phyloP scores from a whole-genome alignment of 2,888 invertebrate genomes.

The Cremastobaeus sp. region DNA sequence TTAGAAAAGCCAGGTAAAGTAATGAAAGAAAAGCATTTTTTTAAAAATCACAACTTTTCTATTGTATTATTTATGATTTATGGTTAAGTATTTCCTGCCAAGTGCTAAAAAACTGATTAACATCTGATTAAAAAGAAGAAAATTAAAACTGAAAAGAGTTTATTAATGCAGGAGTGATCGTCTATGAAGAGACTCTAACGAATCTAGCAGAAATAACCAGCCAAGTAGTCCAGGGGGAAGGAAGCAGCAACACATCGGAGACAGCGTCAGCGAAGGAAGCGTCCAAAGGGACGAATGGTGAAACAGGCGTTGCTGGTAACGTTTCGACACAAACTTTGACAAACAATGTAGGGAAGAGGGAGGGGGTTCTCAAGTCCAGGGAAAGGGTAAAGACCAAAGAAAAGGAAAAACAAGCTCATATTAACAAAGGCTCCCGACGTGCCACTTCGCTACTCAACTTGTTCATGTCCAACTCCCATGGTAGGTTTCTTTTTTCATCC shows the following conservation, averaged over 20 bases:
- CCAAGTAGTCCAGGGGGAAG: conserved; percentile 69
- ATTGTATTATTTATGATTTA: no score
- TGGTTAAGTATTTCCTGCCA: no score
- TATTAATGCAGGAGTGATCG: conserved; percentile 71
- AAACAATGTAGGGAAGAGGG: conserved; percentile 74
- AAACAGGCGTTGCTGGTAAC: conserved; percentile 78
- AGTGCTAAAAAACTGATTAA: no score
- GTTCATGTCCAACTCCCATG: conserved; percentile 97
- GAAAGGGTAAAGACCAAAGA: conserved; percentile 70
- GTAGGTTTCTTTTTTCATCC: conserved; percentile 79
- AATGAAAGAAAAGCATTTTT: no score
- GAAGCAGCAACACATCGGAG: conserved; percentile 59
- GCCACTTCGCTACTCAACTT: conserved; percentile 96
- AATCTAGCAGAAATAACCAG: conserved; percentile 73
- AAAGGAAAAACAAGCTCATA: conserved; percentile 73
- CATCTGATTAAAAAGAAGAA: background rate
- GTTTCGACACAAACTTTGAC: conserved; percentile 72
- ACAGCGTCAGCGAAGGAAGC: conserved; percentile 68
- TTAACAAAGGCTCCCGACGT: conserved; percentile 90
- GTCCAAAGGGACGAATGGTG: conserved; percentile 75
- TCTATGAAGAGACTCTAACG: conserved; percentile 75
- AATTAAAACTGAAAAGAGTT: background rate
- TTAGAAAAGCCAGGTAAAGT: conserved; percentile 95
- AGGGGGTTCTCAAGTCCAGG: conserved; percentile 72
- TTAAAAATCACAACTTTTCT: conserved; percentile 6